Percentiles rank a stretch among this genome's conserved stretches.
Conservation (phyloP, 1,140 invertebrate species). For the Drosophila pruinosa region DNA sequence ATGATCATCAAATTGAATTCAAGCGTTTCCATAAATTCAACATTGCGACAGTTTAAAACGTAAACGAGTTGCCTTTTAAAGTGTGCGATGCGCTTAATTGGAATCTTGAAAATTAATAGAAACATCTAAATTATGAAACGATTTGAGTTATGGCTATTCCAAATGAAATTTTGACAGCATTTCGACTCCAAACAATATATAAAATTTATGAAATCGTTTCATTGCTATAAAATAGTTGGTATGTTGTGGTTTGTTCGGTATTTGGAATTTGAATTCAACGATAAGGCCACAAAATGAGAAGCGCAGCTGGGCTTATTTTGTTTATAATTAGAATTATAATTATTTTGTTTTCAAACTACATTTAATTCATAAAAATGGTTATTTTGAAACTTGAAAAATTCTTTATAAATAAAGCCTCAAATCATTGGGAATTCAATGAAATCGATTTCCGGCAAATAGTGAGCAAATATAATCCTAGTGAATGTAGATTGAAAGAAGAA, state of each 20-base stretch:
- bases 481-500: too few species aligned
- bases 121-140: conserved; percentile 29
- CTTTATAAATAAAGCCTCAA: too few species aligned
- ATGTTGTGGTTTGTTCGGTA: not conserved
- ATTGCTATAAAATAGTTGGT: not conserved
- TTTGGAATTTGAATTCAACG: not conserved
- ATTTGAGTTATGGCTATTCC: conserved; percentile 43
- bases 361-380: too few species aligned
- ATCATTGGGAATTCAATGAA: too few species aligned
- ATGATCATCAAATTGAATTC: conserved; percentile 38
- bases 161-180: conserved; percentile 23
- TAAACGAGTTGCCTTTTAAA: conserved; percentile 34
- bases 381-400: too few species aligned
- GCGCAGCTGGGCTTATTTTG: not conserved
- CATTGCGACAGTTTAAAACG: conserved; percentile 53
- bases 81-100: conserved; percentile 45
- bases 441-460: too few species aligned
- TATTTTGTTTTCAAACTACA: not conserved
- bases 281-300: not conserved
- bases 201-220: not conserved
- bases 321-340: not conserved
- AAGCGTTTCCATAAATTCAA: conserved; percentile 65
- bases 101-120: conserved; percentile 71
- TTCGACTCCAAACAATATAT: not conserved
- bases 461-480: too few species aligned